Base-by-base conservation (phyloP, 1,140 invertebrate genomes). In the Bathynomus jamesi region DNA sequence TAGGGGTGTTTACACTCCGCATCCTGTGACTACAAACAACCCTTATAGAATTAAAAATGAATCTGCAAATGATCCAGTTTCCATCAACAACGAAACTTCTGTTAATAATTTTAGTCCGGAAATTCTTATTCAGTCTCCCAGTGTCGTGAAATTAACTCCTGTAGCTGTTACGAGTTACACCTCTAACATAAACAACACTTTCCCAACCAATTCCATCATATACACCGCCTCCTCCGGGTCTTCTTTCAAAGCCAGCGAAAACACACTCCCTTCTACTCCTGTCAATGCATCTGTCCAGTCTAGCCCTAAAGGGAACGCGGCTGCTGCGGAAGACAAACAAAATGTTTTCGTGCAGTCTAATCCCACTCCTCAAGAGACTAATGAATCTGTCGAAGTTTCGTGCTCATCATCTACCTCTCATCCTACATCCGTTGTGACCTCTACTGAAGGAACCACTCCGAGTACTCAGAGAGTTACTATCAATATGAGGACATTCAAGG, bases 401-500 rank as follows among this genome's bases (percentile, higher is more conserved):
- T 65, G 61, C 28, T 61, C 68, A 25, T 62, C 75, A 25, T 40
- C 71, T 21, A 65, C 40, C 13, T 28, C 67, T 60, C 53, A 61
- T 27, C 66, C 65, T 13, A 66, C 62, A 10, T 30, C 66, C 30
- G 71, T 46, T 30, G 31, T 61, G 10, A 31, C 64, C n/a, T 40
- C 31, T 29, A 73, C 61, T 53, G 75, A 76, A 69, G 65, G 65
- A 4, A 30, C 66, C 13, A 66, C 71, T 27, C 46, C 71, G 1
- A 71, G 65, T 28, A 46, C 75, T 17, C 40, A 53, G 5, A 62
- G 75, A 69, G 75, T 76, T 4, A 73, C 75, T n/a, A 76, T 76
- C 29, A 76, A 76, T 28, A 76, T 76, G 75, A 71, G 75, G 70
- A 76, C 75, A 13, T 76, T 76, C 27, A 76, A 76, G 72, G 75